A percentile compares a stretch with the other conserved stretches of the same genome.
Conservation (phyloP, 2,113 vertebrate species). For the Heterotis niloticus region DNA sequence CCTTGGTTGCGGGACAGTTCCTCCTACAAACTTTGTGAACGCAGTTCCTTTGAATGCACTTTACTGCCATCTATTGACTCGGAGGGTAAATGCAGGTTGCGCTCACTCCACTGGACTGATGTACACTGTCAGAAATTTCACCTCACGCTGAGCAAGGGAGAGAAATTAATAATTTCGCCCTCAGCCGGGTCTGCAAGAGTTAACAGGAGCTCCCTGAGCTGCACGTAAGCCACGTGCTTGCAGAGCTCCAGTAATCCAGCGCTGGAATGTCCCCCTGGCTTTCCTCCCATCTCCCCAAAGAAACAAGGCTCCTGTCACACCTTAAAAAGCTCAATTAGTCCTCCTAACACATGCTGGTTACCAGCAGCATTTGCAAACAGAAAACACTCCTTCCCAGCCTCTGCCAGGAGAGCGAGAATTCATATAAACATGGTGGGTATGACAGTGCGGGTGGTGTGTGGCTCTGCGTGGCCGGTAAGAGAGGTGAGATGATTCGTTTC, state of each 20-base stretch:
- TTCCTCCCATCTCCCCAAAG: conserved; percentile 50
- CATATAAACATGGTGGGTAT: not conserved
- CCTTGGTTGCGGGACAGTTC: too few species aligned
- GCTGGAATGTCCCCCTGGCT: conserved; percentile 57
- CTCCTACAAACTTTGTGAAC: too few species aligned
- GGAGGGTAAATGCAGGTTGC: conserved; percentile 18
- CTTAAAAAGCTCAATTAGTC: conserved; percentile 50
- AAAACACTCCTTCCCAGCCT: not conserved
- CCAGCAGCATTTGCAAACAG: not conserved
- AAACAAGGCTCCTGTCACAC: conserved; percentile 46
- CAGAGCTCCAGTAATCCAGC: conserved; percentile 55
- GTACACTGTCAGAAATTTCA: too few species aligned
- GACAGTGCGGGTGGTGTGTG: not conserved
- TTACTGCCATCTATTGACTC: too few species aligned
- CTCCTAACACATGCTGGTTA: conserved; percentile 34
- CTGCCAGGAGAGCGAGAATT: not conserved
- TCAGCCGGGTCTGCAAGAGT: conserved; percentile 5
- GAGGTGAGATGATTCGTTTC: not conserved
- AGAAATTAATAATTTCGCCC: too few species aligned
- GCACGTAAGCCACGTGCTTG: conserved; percentile 27
- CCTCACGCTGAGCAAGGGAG: too few species aligned
- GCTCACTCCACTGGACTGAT: too few species aligned
- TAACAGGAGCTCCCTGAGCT: conserved; percentile 18
- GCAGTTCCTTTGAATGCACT: not conserved
- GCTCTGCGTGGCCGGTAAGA: not conserved